Evolutionary conservation across 2,113 vertebrate species (phyloP).

Genomic region (Pterocles orientalis): DNA sequence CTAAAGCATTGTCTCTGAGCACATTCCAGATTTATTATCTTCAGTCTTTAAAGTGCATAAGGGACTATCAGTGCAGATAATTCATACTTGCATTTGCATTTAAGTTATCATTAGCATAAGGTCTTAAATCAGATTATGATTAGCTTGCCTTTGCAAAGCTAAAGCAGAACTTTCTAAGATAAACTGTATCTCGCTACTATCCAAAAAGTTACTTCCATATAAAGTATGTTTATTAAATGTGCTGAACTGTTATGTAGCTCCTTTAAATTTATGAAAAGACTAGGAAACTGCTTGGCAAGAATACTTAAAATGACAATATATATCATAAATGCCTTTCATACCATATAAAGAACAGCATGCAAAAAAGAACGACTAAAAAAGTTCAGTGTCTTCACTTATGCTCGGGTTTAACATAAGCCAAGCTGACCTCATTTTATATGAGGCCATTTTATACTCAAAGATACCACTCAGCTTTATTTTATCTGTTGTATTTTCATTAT

Average conservation of each 20-base stretch:
- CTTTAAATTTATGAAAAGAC: slow-evolving; percentile 76
- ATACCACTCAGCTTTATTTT: slow-evolving; percentile 51
- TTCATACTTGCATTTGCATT: slow-evolving; percentile 71
- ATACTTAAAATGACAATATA: slow-evolving; percentile 65
- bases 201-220: slow-evolving; percentile 77
- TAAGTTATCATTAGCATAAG: slow-evolving; percentile 67
- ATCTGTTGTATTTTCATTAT: slow-evolving; percentile 68
- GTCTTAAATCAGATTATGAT: slow-evolving; percentile 78
- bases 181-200: slow-evolving; percentile 70
- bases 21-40: slow-evolving; percentile 68
- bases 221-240: slow-evolving; percentile 78
- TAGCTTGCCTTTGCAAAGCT: slow-evolving; percentile 70
- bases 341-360: slow-evolving; percentile 31
- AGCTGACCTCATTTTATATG: slow-evolving; percentile 63
- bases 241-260: slow-evolving; percentile 61
- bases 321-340: slow-evolving; percentile 46
- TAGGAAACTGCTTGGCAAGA: slow-evolving; percentile 64
- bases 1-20: slow-evolving; percentile 38
- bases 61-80: slow-evolving; percentile 60
- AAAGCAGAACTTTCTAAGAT: slow-evolving; percentile 73
- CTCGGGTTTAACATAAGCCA: slow-evolving; percentile 45
- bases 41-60: slow-evolving; percentile 49
- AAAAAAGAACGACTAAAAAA: slow-evolving; percentile 51
- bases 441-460: slow-evolving; percentile 56
- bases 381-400: slow-evolving; percentile 34